Evolutionary conservation across 2,797 vertebrate species (phyloP), one percentile per base, ranked within the genome.

Genomic region (Periophthalmus magnuspinnatus): DNA sequence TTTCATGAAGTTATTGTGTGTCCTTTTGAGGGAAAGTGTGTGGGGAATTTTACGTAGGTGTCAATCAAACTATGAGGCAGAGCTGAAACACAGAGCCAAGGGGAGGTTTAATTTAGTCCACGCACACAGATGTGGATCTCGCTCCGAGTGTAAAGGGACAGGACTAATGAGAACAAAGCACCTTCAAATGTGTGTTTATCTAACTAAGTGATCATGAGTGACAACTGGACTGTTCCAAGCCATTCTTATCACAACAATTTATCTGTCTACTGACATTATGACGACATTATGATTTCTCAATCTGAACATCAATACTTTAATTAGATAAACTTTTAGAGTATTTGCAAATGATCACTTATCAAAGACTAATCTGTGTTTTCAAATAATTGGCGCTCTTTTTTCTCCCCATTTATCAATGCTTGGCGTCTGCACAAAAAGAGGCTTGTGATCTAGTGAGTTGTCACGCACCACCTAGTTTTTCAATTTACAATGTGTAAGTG

Each of bases 191-290:
- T 76, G 69, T 77, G 52, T 67, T 82, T 57, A 77, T 87, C 77
- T 81, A 58, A 74, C 65, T 73, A 75, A 75, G 68, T 52, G 38
- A 84, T 87, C 78, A 58, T 81, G 81, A 84, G 34, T 87, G 80
- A 84, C 76, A 84, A 76, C 81, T 72, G 71, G 67, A 71, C 79
- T 54, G 68, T 68, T 67, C 65, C 65, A 45, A 67, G 34, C 76
- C 77, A 83, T 80, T 70, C 60, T 71, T 65, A 86, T 85, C 80
- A 74, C 45, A 24, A 60, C 56, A 71, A 50, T 81, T 72, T 77
- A 69, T 80, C 32, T 22, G 21, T 45, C 41, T 45, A 45, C 38
- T 41, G 10, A 41, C 38, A 41, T 41, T 41, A 41, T 13, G 16
- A 57, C 57, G 55, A 28, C 28, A 28, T 57, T 32, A 9, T 59